Evolutionary conservation across 2,797 vertebrate genomes (phyloP).

Genomic region (Chiloscyllium punctatum): DNA sequence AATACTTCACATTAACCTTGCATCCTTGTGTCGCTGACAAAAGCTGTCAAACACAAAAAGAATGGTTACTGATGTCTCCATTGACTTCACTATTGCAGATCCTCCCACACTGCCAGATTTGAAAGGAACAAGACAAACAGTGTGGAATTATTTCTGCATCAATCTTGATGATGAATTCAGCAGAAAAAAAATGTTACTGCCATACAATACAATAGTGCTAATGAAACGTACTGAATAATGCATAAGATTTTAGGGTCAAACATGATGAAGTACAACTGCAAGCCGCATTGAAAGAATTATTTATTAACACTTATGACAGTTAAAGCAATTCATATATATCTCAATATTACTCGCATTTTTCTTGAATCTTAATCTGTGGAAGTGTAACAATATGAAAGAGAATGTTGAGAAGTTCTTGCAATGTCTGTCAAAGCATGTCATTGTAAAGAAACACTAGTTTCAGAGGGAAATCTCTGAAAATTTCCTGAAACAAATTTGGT

Average conservation of each 20-base stretch:
- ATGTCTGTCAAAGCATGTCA: not conserved
- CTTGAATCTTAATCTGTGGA: not conserved
- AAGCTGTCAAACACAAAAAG: not conserved
- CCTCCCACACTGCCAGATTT: not conserved
- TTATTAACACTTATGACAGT: not conserved
- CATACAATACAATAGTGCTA: not conserved
- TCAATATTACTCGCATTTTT: not conserved
- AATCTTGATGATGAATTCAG: not conserved
- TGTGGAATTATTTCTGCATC: not conserved
- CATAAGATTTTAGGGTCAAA: not conserved
- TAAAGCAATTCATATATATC: not conserved
- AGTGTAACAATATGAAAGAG: not conserved
- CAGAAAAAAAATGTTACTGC: not conserved
- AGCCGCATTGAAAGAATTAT: not conserved
- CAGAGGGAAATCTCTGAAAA: not conserved
- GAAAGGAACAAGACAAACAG: not conserved
- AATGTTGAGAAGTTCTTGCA: not conserved
- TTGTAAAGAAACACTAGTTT: not conserved
- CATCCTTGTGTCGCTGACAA: not conserved
- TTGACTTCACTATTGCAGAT: not conserved
- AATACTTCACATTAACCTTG: not conserved
- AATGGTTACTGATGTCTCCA: not conserved
- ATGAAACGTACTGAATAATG: constrained; percentile 4
- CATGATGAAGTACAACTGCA: not conserved
- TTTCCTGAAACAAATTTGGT: not conserved